Conservation (phyloP, 2,888 invertebrate species). For the Gymnosoma rotundatum region DNA sequence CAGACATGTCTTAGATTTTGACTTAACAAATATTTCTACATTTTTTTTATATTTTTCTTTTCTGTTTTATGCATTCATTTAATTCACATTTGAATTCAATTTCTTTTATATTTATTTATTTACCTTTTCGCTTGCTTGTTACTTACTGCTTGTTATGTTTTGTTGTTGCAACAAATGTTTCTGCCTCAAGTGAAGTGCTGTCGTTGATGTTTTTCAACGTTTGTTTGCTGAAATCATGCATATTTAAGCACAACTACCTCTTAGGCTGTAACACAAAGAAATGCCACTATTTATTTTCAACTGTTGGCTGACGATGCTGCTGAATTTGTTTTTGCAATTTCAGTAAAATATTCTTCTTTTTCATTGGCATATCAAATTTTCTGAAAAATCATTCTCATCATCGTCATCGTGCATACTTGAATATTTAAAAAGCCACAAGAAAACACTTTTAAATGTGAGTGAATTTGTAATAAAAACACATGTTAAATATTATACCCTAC, state of each 20-base stretch:
- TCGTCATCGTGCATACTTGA: slow-evolving; percentile 30
- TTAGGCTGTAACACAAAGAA: slow-evolving; percentile 48
- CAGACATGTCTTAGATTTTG: slow-evolving; percentile 63
- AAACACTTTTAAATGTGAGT: neutral
- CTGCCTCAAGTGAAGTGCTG: slow-evolving; percentile 43
- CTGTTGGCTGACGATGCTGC: slow-evolving; percentile 8
- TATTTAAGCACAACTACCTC: slow-evolving; percentile 60
- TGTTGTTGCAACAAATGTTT: slow-evolving; percentile 40
- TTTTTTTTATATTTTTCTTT: slow-evolving; percentile 29
- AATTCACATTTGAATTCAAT: slow-evolving; percentile 70
- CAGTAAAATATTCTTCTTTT: slow-evolving; percentile 55
- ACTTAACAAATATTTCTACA: slow-evolving; percentile 60
- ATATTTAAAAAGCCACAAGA: slow-evolving; percentile 31
- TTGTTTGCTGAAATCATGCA: slow-evolving; percentile 59
- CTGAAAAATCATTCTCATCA: slow-evolving; percentile 61
- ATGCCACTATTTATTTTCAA: slow-evolving; percentile 42
- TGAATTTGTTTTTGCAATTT: slow-evolving; percentile 26
- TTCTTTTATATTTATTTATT: slow-evolving; percentile 58
- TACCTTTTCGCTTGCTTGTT: slow-evolving; percentile 63
- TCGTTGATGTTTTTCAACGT: slow-evolving; percentile 52
- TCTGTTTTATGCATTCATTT: slow-evolving; percentile 55
- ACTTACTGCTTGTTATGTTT: slow-evolving; percentile 42
- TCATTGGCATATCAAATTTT: slow-evolving; percentile 57
- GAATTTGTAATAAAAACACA: no score
- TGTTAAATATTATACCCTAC: no score